phyloP scores from a whole-genome alignment of 1,140 invertebrate genomes.

The Drosophila melanica region DNA sequence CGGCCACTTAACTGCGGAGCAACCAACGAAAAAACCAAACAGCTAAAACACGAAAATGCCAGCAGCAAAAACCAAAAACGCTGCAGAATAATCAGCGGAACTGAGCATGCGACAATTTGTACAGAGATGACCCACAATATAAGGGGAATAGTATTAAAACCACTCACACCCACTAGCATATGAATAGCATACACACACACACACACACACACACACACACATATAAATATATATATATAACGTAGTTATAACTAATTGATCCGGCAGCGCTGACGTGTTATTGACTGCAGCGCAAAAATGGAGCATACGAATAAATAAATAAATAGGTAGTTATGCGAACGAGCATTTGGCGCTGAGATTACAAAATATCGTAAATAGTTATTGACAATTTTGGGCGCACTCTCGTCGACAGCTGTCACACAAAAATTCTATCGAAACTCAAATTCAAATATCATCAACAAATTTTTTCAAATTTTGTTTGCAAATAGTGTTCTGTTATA shows the following conservation, averaged over 20 bases:
- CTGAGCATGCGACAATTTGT: conserved; percentile 68
- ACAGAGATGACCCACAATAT: conserved; percentile 51
- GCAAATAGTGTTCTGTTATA: conserved; percentile 53
- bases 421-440: conserved; percentile 55
- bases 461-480: conserved; percentile 62
- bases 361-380: conserved; percentile 67
- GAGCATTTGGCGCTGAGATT: conserved; percentile 51
- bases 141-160: conserved; percentile 26
- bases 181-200: conserved; percentile 32
- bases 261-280: conserved; percentile 40
- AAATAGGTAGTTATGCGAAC: conserved; percentile 43
- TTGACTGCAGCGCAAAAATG: conserved; percentile 41
- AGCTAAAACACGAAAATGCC: conserved; percentile 30
- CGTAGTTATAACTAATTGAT: conserved; percentile 41
- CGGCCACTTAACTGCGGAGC: conserved; percentile 48
- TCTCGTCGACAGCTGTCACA: conserved; percentile 37
- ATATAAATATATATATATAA: conserved; percentile 18
- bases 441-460: conserved; percentile 46
- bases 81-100: conserved; percentile 59
- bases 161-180: conserved; percentile 7
- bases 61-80: conserved; percentile 32
- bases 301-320: conserved; percentile 59
- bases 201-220: conserved; percentile 20
- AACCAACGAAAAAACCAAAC: conserved; percentile 13
- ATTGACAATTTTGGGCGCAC: conserved; percentile 44